Evolutionary conservation across 2,797 vertebrate species (phyloP), one percentile per base, ranked within the genome.

Genomic region (Halcyon leucocephala): DNA sequence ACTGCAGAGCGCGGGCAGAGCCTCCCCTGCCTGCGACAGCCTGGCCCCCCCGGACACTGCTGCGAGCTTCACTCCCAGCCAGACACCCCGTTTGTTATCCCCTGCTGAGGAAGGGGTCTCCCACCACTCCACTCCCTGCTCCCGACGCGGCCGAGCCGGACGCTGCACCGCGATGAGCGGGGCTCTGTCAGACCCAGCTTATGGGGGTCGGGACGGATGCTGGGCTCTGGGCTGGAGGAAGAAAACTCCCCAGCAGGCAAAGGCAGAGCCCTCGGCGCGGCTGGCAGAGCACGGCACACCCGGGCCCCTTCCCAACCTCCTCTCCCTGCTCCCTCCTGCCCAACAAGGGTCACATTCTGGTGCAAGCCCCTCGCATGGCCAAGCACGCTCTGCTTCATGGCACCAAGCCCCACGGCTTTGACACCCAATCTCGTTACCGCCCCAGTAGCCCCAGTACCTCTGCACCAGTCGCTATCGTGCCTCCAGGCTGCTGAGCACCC

Each of bases 191-290:
- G 31, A 10, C 33, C 12, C 5, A 18, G 57, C 41, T 48, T 6
- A 14, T 6, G 2, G 0, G 13, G 21, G 19, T 4, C 6, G 7
- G 28, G 39, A 12, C 1, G 2, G 74, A 15, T 14, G 28, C 33
- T 5, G 5, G 19, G 44, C 49, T n/a, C 35, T 11, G 62, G 37
- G 24, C 31, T 6, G 5, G 22, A 35, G 49, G 61, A 39, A 4
- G 8, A 7, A 33, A 39, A 48, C 0, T 1, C 19, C 4, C 13
- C 1, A 1, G 44, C 33, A 33, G 46, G 49, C 0, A 2, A 61
- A 14, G 48, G 24, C 49, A 84, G 52, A 64, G 83, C 69, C 31
- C 28, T 12, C 0, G 6, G 64, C 3, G 5, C 2, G 1, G 24
- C n/a, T 10, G 44, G 29, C 64, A 62, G 6, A n/a, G 52, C 42